Conservation (phyloP, 2,888 invertebrate genomes). For the Parnassius glacialis region DNA sequence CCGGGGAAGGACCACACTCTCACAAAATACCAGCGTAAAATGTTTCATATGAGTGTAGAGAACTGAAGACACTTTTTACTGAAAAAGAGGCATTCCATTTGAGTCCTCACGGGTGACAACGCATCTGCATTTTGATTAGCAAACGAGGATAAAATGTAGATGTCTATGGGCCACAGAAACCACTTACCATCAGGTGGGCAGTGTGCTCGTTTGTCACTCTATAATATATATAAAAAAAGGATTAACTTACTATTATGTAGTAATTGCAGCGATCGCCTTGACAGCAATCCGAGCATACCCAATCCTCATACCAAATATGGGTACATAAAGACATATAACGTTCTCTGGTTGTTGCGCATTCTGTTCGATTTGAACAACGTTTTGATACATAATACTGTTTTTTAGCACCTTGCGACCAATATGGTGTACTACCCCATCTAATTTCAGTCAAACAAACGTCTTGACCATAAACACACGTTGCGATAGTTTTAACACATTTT, state of each 20-base stretch:
- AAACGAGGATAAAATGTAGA: too few relatives aligned
- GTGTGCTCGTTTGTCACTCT: too few relatives aligned
- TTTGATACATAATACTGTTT: constrained; percentile 97
- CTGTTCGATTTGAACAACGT: constrained; percentile 89
- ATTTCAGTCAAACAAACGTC: constrained; percentile 94
- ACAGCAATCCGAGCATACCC: constrained; percentile 98
- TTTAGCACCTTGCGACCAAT: constrained; percentile 95
- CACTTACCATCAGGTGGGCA: too few relatives aligned
- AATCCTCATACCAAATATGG: constrained; percentile 97
- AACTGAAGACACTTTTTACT: too few relatives aligned
- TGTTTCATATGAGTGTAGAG: too few relatives aligned
- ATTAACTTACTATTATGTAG: constrained; percentile 94
- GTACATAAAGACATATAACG: constrained; percentile 90
- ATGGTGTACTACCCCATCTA: constrained; percentile 97
- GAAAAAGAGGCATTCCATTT: too few relatives aligned
- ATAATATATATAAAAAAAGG: background rate
- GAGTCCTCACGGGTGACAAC: too few relatives aligned
- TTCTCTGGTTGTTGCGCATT: constrained; percentile 87
- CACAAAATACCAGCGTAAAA: too few relatives aligned
- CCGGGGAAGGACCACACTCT: too few relatives aligned
- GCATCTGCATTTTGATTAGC: too few relatives aligned
- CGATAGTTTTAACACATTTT: constrained; percentile 95
- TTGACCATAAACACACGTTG: constrained; percentile 92
- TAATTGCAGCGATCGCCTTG: constrained; percentile 97
- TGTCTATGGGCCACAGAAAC: too few relatives aligned